Evolutionary conservation across 2,797 vertebrate genomes (phyloP).

Genomic region (Phataginus tetradactyla): DNA sequence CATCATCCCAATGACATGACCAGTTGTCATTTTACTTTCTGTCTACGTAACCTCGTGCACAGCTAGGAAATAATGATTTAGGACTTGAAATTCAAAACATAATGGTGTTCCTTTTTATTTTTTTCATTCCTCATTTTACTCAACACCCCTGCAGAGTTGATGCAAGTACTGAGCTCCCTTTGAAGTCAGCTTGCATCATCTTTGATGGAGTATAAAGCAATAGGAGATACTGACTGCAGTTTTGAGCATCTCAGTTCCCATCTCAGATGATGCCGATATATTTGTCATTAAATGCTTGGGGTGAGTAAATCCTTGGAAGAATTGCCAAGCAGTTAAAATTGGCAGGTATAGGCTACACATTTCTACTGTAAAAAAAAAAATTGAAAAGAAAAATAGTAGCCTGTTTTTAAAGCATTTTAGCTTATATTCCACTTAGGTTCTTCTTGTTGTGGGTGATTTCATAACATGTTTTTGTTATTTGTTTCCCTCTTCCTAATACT

Average conservation of each 20-base stretch:
- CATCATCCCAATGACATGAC: conserved; percentile 73
- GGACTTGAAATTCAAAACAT: conserved; percentile 84
- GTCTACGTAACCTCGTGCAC: conserved; percentile 77
- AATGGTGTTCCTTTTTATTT: conserved; percentile 62
- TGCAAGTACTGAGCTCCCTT: conserved; percentile 71
- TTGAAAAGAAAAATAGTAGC: conserved; percentile 1
- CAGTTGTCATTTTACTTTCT: conserved; percentile 83
- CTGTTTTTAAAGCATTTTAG: conserved; percentile 39
- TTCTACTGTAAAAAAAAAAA: not conserved
- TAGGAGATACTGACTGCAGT: conserved; percentile 61
- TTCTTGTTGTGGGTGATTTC: not conserved
- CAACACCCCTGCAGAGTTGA: conserved; percentile 78
- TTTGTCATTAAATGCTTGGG: conserved; percentile 61
- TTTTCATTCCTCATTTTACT: conserved; percentile 75
- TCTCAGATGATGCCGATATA: conserved; percentile 44
- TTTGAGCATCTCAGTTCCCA: conserved; percentile 64
- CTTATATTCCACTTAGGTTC: not conserved
- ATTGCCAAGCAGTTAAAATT: conserved; percentile 63
- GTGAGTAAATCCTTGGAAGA: conserved; percentile 64
- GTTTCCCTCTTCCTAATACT: not conserved
- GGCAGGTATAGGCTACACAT: not conserved
- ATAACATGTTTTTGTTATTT: not conserved
- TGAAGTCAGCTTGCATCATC: conserved; percentile 81
- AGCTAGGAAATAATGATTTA: conserved; percentile 83
- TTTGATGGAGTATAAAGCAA: conserved; percentile 79